Base-by-base conservation (phyloP, 2,797 vertebrate genomes). In the Sebastolobus altivelis region DNA sequence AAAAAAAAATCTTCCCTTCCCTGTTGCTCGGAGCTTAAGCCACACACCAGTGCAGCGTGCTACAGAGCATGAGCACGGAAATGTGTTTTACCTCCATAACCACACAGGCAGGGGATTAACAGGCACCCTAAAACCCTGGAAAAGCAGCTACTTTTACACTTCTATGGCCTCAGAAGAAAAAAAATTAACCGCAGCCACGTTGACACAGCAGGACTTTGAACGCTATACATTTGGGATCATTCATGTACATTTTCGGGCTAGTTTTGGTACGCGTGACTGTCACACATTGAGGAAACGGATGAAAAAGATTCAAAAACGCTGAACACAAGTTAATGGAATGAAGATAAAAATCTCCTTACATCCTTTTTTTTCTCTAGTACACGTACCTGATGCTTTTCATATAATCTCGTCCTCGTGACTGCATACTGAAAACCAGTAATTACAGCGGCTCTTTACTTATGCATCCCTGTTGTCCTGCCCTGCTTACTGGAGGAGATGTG, bases 71-170 rank as follows among this genome's bases (percentile, higher is more conserved):
- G 91, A 93, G 92, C 91, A 91, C 70, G 75, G 84, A 93, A 93
- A 93, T 95, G 91, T 94, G 95, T 95, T 95, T 94, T 93, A 94
- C 93, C 87, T 92, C 90, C 82, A 69, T 89, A 91, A 89, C 90
- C 88, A 87, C 92, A 92, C 84, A 77, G 86, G 87, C 87, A 81
- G 84, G 91, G 93, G 95, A 96, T 95, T 95, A 96, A 88, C 84
- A 80, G 72, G 83, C 83, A 87, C 80, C 88, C 85, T 83, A 91
- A 91, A 92, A 91, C 88, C 92, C 89, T 74, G 87, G 87, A 90
- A 93, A 93, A 94, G 85, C 85, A 90, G 83, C 89, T 90, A 80
- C 87, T 88, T 90, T 89, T 87, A 92, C 81, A 93, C 79, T 83
- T 89, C 83, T 77, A 67, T 86, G 80, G 77, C 75, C 73, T 86